These are phyloP conservation scores for Phania funesta DNA, from an alignment of 2,888 invertebrate species.

Conservation along the genomic window DNA sequence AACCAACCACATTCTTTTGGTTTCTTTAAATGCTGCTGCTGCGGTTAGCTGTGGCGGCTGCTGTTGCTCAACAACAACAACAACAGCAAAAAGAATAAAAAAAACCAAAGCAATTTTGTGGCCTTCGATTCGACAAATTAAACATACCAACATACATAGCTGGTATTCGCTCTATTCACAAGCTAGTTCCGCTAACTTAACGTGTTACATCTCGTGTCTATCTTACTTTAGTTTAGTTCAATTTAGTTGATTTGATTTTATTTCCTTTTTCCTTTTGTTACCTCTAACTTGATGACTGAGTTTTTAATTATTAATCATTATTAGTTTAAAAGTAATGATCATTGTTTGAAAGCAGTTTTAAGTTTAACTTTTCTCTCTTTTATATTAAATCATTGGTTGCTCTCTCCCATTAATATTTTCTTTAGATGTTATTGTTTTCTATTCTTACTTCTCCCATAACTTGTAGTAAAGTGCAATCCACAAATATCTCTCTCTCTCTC, in stretches of 20 bases:
- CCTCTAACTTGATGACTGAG: constrained; percentile 13
- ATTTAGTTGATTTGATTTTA: constrained; percentile 46
- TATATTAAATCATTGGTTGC: neutral
- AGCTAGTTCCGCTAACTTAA: constrained; percentile 66
- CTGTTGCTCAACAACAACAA: constrained; percentile 12
- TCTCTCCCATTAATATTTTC: constrained; percentile 4
- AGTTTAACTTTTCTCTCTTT: neutral
- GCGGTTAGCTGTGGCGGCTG: constrained; percentile 40
- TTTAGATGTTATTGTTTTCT: neutral
- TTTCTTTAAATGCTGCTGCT: constrained; percentile 55
- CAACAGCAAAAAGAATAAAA: too few relatives aligned
- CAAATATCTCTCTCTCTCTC: neutral
- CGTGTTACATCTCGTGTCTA: constrained; percentile 64
- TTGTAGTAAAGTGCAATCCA: constrained; percentile 35
- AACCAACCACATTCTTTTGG: constrained; percentile 61
- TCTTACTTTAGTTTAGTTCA: constrained; percentile 59
- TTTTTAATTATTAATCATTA: neutral
- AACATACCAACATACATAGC: constrained; percentile 55
- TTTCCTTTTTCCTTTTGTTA: constrained; percentile 9
- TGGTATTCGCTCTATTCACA: constrained; percentile 30
- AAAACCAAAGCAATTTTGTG: constrained; percentile 64
- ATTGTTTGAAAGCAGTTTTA: neutral
- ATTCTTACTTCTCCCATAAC: neutral
- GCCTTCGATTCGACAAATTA: constrained; percentile 71
- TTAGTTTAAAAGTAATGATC: neutral